A percentile compares a stretch with the other conserved stretches of the same genome.
Conservation (phyloP, 1,140 invertebrate genomes). For the Microplitis demolitor region DNA sequence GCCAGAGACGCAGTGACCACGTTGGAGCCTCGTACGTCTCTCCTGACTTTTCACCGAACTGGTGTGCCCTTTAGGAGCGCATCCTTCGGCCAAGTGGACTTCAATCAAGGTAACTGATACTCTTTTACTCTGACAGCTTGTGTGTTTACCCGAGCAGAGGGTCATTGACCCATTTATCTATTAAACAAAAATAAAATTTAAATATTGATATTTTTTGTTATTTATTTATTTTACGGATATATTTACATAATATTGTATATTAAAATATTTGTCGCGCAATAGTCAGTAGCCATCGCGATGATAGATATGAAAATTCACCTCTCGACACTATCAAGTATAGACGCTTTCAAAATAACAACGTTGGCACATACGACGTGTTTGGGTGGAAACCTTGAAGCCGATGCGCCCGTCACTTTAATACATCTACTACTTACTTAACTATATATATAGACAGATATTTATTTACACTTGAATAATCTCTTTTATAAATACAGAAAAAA, state of each 20-base stretch:
- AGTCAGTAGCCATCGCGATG: not conserved
- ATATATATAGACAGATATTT: not conserved
- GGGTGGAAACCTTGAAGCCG: conserved; percentile 22
- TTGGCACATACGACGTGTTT: conserved; percentile 23
- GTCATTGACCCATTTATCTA: too few relatives aligned
- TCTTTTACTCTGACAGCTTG: too few relatives aligned
- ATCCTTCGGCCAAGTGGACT: conserved; percentile 84
- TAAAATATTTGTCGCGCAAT: not conserved
- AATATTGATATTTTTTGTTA: not conserved
- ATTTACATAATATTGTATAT: too few relatives aligned
- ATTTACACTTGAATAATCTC: too few relatives aligned
- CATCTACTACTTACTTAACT: not conserved
- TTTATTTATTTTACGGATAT: not conserved
- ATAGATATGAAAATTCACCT: conserved; percentile 12
- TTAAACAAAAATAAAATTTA: too few relatives aligned
- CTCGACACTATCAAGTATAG: conserved; percentile 10
- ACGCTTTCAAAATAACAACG: conserved; percentile 29
- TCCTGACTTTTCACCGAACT: conserved; percentile 39
- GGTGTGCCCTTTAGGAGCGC: conserved; percentile 73
- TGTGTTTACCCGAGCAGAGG: too few relatives aligned
- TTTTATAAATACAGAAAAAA: too few relatives aligned
- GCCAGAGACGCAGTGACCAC: conserved; percentile 45
- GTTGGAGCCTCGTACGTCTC: conserved; percentile 56
- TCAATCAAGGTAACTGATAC: conserved; percentile 50
- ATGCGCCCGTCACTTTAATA: conserved; percentile 22